phyloP scores from a whole-genome alignment of 2,888 invertebrate species.

The Leptopilina drosophilae region DNA sequence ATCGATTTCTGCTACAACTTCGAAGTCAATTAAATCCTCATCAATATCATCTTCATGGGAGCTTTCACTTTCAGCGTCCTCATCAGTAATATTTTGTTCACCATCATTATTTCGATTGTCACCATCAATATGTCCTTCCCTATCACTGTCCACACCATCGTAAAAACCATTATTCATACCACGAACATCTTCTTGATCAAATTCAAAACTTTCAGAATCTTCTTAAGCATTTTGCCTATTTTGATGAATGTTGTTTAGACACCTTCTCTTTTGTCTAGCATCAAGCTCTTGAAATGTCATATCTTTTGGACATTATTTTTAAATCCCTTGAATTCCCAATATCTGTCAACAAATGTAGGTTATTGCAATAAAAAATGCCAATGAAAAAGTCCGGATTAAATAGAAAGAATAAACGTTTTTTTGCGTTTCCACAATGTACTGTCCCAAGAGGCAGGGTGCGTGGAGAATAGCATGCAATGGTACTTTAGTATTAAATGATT shows the following conservation, averaged over 20 bases:
- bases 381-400: neutral
- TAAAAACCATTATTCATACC: neutral
- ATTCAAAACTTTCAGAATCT: too few relatives aligned
- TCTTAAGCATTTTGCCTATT: too few relatives aligned
- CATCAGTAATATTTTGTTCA: neutral
- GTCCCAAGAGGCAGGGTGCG: neutral
- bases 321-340: neutral
- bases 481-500: neutral
- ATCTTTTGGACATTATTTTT: neutral
- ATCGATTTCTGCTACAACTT: neutral
- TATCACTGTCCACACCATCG: neutral
- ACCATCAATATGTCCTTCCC: neutral
- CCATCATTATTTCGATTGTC: neutral
- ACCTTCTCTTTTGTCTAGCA: neutral
- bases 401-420: neutral
- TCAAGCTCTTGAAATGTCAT: neutral
- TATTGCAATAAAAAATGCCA: neutral
- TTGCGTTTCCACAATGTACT: neutral
- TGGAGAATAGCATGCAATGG: neutral
- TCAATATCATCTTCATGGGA: constrained; percentile 6
- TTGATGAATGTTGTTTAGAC: too few relatives aligned
- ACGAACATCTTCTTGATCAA: neutral
- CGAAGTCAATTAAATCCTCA: neutral
- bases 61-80: neutral
- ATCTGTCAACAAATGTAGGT: neutral